Conservation (phyloP, 2,113 vertebrate species). For the Ariopsis seemanni region DNA sequence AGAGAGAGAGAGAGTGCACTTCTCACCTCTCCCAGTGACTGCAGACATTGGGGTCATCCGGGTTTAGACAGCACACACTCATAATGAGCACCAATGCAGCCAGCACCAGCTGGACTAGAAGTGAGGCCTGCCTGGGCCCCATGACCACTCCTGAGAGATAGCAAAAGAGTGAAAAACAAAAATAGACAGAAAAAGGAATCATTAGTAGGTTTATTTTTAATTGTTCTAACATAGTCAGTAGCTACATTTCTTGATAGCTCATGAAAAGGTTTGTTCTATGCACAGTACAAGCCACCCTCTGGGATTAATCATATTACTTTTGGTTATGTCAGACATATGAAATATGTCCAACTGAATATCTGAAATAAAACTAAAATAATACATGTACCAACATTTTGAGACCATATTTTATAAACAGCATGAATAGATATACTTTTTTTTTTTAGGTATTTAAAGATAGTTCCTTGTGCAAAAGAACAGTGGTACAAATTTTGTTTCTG, state of each 20-base stretch:
- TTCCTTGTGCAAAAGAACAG: neutral
- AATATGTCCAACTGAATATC: neutral
- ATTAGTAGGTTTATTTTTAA: slow-evolving; percentile 21
- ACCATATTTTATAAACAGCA: slow-evolving; percentile 7
- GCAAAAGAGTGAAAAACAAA: slow-evolving; percentile 6
- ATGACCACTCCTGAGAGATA: slow-evolving; percentile 70
- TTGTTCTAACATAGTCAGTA: slow-evolving; percentile 15
- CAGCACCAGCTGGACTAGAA: slow-evolving; percentile 66
- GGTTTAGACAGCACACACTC: slow-evolving; percentile 80
- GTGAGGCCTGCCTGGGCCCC: slow-evolving; percentile 62
- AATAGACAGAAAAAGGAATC: neutral
- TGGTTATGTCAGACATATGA: neutral
- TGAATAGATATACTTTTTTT: neutral
- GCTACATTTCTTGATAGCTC: neutral
- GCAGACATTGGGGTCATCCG: slow-evolving; percentile 97
- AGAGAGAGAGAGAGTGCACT: neutral
- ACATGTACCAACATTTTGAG: neutral
- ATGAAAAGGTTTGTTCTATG: neutral
- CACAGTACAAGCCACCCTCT: neutral
- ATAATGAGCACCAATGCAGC: slow-evolving; percentile 70
- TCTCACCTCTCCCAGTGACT: slow-evolving; percentile 98
- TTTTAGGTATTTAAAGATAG: neutral
- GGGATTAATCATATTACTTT: neutral
- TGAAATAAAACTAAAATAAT: neutral
- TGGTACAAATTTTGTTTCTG: neutral